These are phyloP conservation scores for Cephus pulcher DNA, from an alignment of 2,888 invertebrate genomes.

Conservation along the genomic window DNA sequence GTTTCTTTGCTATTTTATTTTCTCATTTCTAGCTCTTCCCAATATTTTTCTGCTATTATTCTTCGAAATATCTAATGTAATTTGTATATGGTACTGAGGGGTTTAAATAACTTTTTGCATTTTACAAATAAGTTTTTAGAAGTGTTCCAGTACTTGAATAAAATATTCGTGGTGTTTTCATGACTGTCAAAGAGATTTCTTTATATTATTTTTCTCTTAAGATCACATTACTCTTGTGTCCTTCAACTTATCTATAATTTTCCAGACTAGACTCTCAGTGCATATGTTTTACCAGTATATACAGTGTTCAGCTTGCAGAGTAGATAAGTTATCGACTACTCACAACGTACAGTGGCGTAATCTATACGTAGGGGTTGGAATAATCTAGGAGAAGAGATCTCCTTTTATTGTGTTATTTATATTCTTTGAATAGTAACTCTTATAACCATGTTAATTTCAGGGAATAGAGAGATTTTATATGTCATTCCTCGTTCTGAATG, in stretches of 20 bases:
- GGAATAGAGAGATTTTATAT: neutral
- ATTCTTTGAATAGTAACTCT: neutral
- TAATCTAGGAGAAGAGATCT: neutral
- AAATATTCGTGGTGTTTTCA: too few species aligned
- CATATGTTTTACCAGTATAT: neutral
- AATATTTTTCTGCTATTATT: neutral
- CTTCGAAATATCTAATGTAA: neutral
- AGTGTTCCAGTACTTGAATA: too few species aligned
- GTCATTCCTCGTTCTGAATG: neutral
- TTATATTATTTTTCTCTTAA: neutral
- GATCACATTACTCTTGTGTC: neutral
- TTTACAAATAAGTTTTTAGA: too few species aligned
- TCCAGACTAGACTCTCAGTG: neutral
- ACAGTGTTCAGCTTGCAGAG: neutral
- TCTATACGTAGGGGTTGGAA: neutral
- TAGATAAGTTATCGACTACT: neutral
- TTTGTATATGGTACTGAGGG: too few species aligned
- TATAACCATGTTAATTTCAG: neutral
- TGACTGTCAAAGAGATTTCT: too few species aligned
- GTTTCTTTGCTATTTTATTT: neutral
- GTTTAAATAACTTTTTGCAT: too few species aligned
- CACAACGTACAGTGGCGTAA: neutral
- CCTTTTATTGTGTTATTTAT: neutral
- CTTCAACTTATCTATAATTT: neutral
- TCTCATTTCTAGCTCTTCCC: neutral